phyloP scores from a whole-genome alignment of 2,888 invertebrate genomes.

The Megalurothrips usitatus region DNA sequence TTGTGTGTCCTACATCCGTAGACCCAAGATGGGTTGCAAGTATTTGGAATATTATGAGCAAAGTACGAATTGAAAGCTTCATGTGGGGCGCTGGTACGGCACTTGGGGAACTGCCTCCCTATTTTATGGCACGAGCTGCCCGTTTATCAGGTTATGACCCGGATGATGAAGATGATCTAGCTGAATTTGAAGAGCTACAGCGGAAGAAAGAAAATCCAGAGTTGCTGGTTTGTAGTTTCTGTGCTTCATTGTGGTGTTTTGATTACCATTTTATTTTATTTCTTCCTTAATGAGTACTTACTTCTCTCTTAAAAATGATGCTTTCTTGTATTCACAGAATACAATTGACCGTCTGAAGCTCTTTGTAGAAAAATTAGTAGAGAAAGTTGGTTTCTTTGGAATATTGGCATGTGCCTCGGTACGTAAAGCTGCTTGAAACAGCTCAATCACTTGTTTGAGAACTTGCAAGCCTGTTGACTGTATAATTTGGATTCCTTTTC shows the following conservation, averaged over 20 bases:
- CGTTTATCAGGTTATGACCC: conserved; percentile 59
- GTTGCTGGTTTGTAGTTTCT: conserved; percentile 37
- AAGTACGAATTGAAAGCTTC: conserved; percentile 92
- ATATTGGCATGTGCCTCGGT: conserved; percentile 94
- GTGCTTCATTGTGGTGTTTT: background rate
- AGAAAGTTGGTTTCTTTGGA: conserved; percentile 91
- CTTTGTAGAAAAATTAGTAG: conserved; percentile 82
- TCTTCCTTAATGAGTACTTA: background rate
- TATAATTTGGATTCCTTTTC: background rate
- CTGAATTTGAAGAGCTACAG: conserved; percentile 67
- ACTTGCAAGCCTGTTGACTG: background rate
- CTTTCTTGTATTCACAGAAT: conserved; percentile 47
- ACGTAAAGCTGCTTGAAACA: conserved; percentile 44
- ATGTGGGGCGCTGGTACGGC: conserved; percentile 98
- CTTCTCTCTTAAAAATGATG: background rate
- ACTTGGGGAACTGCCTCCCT: conserved; percentile 97
- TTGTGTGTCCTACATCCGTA: conserved; percentile 78
- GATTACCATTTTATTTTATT: background rate
- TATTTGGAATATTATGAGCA: conserved; percentile 90
- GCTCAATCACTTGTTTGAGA: background rate
- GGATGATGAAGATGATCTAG: conserved; percentile 64
- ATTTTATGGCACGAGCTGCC: conserved; percentile 98
- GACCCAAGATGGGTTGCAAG: conserved; percentile 63
- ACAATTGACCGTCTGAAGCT: conserved; percentile 74
- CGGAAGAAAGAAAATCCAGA: conserved; percentile 52